Conservation (phyloP, 2,797 vertebrate genomes). For the Sebastes hopkinsi region DNA sequence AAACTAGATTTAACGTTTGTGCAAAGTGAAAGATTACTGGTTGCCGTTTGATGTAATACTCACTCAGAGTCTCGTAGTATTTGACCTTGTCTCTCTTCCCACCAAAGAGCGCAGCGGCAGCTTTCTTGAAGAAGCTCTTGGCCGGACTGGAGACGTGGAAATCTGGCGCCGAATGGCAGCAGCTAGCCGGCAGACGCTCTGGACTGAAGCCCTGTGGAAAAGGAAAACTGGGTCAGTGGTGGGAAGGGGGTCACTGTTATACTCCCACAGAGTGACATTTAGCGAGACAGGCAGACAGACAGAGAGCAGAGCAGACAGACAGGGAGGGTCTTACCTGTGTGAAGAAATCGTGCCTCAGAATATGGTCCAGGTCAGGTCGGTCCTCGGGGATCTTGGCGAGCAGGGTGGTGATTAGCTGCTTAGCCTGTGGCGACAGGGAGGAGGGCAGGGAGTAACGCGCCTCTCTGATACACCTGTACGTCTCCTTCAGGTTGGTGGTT, state of each 20-base stretch:
- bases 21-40: background rate
- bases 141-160: conserved; percentile 97
- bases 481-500: conserved; percentile 98
- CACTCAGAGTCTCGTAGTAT: conserved; percentile 95
- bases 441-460: conserved; percentile 94
- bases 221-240: conserved; percentile 62
- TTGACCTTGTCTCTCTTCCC: conserved; percentile 97
- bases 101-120: conserved; percentile 96
- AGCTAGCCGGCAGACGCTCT: conserved; percentile 92
- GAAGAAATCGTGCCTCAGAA: conserved; percentile 96
- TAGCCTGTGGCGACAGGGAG: conserved; percentile 89
- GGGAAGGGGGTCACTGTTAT: conserved; percentile 30
- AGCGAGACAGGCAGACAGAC: background rate
- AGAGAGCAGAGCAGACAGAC: background rate
- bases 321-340: conserved; percentile 83
- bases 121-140: conserved; percentile 98
- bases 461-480: conserved; percentile 95
- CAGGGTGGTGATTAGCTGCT: conserved; percentile 92
- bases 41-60: conserved; percentile 64
- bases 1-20: background rate
- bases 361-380: conserved; percentile 91
- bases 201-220: conserved; percentile 93
- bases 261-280: conserved; percentile 43
- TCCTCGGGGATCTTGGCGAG: conserved; percentile 94
- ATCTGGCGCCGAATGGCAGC: conserved; percentile 94